Base-by-base conservation (phyloP, 2,888 invertebrate species). In the Pelosia muscerda region DNA sequence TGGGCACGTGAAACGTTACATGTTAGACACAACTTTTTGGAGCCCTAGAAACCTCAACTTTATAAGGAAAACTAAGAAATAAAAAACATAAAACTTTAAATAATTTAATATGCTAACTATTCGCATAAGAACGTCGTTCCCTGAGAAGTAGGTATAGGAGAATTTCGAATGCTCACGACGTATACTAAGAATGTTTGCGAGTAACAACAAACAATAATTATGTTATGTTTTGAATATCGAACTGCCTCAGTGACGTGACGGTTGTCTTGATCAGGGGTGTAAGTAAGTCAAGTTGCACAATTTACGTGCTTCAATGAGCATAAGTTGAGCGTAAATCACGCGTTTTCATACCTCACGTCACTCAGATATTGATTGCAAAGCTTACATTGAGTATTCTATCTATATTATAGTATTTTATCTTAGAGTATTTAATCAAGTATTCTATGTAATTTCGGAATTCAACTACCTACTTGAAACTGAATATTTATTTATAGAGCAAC, bases 301-400 rank as follows among this genome's bases (percentile, higher is more conserved):
- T 81, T 87, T 83, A 76, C 78, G 73, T 80, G 85, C 85, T 84
- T 81, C 81, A 73, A 70, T 74, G 78, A 86, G 85, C 86, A 77
- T 73, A 74, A 77, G 72, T 42, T 56, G 61, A 61, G 19, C 55
- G 49, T 28, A 8, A 31, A 56, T 56, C 55, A 28, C 38, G 26
- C 25, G 34, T 34, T 53, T 28, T 26, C n/a, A 28, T 62, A 31
- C 28, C 4, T 38, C 38, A 66, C 57, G 61, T 61, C 54, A 57
- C 34, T 55, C 22, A 28, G 19, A 56, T 62, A 56, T 25, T 15
- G 59, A 59, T 63, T 63, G 63, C 64, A 13, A 55, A 55, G 22
- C 54, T 25, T 55, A 55, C 25, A 55, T 55, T 11, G 25, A 13
- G n/a, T n/a, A n/a, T n/a, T n/a, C n/a, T n/a, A n/a, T n/a, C n/a